Conservation (phyloP, 2,113 vertebrate species). For the Neogobius melanostomus region DNA sequence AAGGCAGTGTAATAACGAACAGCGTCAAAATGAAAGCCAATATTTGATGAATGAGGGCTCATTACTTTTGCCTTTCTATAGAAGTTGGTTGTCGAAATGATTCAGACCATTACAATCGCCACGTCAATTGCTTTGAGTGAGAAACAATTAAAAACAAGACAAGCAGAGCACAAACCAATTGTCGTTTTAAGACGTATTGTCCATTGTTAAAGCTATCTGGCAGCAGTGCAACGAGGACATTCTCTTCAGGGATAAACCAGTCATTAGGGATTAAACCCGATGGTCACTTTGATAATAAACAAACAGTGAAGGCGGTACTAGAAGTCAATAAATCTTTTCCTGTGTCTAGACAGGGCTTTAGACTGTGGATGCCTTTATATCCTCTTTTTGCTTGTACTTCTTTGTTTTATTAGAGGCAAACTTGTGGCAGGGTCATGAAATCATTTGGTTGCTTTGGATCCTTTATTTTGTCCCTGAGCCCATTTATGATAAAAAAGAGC, state of each 20-base stretch:
- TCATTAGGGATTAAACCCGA: background rate
- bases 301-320: constrained; percentile 3
- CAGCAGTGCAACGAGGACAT: background rate
- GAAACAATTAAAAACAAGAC: background rate
- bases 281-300: constrained; percentile 10
- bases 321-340: constrained; percentile 16
- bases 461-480: too few species aligned
- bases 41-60: too few species aligned
- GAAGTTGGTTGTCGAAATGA: background rate
- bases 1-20: too few species aligned
- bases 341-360: constrained; percentile 23
- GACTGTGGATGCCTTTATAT: background rate
- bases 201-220: constrained; percentile 14
- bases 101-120: background rate
- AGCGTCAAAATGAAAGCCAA: too few species aligned
- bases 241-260: constrained; percentile 5
- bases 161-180: constrained; percentile 1
- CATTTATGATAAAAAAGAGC: too few species aligned
- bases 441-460: too few species aligned
- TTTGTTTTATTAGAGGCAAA: too few species aligned
- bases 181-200: background rate
- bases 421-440: too few species aligned
- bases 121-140: background rate
- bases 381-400: too few species aligned
- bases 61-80: background rate